Conservation (phyloP, 30 jellyfish, hydroid and myxozoan species). For the Mastigias papua region DNA sequence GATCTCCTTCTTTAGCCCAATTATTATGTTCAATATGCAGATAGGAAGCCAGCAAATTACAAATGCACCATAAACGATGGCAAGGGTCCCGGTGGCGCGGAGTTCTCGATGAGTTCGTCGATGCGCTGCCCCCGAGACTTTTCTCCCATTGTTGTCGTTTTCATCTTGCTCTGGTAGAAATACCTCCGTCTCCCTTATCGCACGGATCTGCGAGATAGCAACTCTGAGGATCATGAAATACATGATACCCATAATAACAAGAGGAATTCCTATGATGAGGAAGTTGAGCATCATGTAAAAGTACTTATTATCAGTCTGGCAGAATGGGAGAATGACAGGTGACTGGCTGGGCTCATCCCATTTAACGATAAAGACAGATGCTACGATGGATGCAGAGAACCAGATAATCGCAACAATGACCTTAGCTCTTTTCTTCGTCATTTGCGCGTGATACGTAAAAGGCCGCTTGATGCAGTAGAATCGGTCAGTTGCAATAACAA, state of each 20-base stretch:
- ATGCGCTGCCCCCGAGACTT: not conserved
- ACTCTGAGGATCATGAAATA: slow-evolving; percentile 54
- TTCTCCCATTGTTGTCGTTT: not conserved
- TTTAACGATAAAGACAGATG: slow-evolving; percentile 9
- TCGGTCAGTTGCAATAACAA: slow-evolving; percentile 69
- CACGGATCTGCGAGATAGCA: slow-evolving; percentile 68
- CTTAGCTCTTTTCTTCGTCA: slow-evolving; percentile 51
- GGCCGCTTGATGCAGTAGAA: slow-evolving; percentile 61
- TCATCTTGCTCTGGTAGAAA: not conserved
- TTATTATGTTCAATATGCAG: slow-evolving; percentile 43
- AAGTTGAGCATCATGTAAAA: slow-evolving; percentile 53
- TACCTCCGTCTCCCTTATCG: slow-evolving; percentile 37
- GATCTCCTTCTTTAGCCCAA: slow-evolving; percentile 11
- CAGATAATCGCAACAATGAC: slow-evolving; percentile 33
- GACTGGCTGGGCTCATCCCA: slow-evolving; percentile 54
- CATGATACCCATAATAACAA: slow-evolving; percentile 65
- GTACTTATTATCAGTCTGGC: slow-evolving; percentile 47
- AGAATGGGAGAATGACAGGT: slow-evolving; percentile 22
- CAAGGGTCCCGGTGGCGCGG: slow-evolving; percentile 76
- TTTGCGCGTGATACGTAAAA: slow-evolving; percentile 29
- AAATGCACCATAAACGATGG: slow-evolving; percentile 76
- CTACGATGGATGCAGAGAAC: slow-evolving; percentile 55
- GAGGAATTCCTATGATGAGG: slow-evolving; percentile 45
- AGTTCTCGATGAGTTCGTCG: slow-evolving; percentile 60
- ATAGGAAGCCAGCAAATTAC: slow-evolving; percentile 77